These are phyloP conservation scores for Patella ulyssiponensis DNA, from an alignment of 2,888 invertebrate species.

Conservation along the genomic window DNA sequence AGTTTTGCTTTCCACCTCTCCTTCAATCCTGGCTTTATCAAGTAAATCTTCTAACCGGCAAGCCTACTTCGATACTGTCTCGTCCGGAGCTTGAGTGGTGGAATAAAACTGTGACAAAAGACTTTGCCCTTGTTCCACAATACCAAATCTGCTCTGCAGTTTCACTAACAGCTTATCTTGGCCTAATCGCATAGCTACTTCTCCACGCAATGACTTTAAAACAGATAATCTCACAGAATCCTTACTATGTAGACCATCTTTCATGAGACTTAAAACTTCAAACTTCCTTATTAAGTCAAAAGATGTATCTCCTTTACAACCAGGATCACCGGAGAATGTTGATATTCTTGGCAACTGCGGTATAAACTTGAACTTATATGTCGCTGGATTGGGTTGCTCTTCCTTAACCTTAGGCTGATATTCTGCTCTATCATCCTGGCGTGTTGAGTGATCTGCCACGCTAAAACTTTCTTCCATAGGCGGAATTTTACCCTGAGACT, in stretches of 20 bases:
- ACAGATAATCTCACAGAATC: too few species aligned
- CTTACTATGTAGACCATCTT: neutral
- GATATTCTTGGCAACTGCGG: neutral
- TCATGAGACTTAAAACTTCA: neutral
- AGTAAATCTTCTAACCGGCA: too few species aligned
- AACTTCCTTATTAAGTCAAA: neutral
- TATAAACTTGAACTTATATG: neutral
- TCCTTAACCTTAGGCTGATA: neutral
- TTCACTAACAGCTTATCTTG: neutral
- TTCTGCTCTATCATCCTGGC: neutral
- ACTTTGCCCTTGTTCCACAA: slow-evolving; percentile 1
- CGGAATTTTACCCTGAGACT: too few species aligned
- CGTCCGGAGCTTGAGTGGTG: too few species aligned
- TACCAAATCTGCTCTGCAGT: neutral
- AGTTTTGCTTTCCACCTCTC: too few species aligned
- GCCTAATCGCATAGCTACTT: slow-evolving; percentile 9
- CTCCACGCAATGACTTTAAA: neutral
- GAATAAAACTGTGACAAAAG: too few species aligned
- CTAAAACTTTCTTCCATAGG: too few species aligned
- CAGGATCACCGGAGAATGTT: neutral
- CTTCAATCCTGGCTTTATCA: too few species aligned
- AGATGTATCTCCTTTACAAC: neutral
- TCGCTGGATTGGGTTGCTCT: neutral
- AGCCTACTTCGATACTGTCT: too few species aligned
- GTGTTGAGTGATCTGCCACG: too few species aligned